These are phyloP conservation scores for Colossoma macropomum DNA, from an alignment of 2,113 vertebrate species.

Conservation along the genomic window DNA sequence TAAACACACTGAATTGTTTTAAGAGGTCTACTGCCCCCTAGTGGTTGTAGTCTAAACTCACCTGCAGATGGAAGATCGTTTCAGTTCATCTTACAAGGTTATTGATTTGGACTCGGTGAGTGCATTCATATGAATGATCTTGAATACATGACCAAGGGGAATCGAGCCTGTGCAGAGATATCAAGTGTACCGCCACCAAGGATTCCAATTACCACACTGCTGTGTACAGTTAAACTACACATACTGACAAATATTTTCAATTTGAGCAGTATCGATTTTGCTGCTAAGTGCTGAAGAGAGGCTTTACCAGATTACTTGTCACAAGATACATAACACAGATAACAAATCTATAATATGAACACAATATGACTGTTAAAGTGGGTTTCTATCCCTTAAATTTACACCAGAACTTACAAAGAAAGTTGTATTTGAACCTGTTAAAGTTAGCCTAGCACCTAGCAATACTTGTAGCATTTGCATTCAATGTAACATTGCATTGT, in stretches of 20 bases:
- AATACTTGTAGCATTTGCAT: too few species aligned
- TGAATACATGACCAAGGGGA: constrained; percentile 60
- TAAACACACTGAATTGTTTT: background rate
- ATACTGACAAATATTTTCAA: constrained; percentile 58
- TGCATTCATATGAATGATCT: constrained; percentile 49
- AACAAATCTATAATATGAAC: background rate
- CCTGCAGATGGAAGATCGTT: constrained; percentile 33
- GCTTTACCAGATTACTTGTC: constrained; percentile 18
- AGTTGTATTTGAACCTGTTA: background rate
- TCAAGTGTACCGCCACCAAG: constrained; percentile 22
- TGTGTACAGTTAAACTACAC: constrained; percentile 37
- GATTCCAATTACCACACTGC: constrained; percentile 58
- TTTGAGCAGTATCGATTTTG: constrained; percentile 69
- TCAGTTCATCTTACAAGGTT: constrained; percentile 57
- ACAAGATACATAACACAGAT: constrained; percentile 17
- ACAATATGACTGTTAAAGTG: background rate
- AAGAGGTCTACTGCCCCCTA: constrained; percentile 62
- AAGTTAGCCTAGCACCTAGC: too few species aligned
- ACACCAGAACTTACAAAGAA: background rate
- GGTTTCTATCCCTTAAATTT: background rate
- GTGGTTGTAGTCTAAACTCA: constrained; percentile 58
- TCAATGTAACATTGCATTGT: too few species aligned
- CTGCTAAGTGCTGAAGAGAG: constrained; percentile 1
- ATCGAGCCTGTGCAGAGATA: constrained; percentile 53
- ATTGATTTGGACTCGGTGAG: constrained; percentile 64